Conservation (phyloP, 2,797 vertebrate species). For the Falco cherrug region DNA sequence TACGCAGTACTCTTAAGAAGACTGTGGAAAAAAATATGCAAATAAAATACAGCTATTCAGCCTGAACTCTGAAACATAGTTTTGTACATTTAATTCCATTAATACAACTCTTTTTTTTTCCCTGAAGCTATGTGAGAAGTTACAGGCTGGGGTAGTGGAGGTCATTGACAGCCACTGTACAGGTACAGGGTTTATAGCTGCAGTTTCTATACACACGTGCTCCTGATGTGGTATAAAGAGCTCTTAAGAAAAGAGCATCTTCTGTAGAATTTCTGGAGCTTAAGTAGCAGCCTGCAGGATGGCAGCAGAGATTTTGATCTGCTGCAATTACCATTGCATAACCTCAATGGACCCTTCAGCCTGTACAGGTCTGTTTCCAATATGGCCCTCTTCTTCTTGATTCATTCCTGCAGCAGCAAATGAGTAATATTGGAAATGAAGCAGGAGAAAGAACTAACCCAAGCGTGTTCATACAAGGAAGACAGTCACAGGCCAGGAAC, state of each 20-base stretch:
- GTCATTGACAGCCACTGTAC: background rate
- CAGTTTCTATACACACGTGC: accelerated
- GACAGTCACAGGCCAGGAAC: background rate
- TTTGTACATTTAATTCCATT: background rate
- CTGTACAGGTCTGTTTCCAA: background rate
- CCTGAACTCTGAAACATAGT: background rate
- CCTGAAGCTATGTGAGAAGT: background rate
- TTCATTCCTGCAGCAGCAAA: background rate
- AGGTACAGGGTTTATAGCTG: background rate
- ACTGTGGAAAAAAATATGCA: background rate
- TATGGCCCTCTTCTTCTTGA: background rate
- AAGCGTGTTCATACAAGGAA: accelerated
- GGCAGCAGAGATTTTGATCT: background rate
- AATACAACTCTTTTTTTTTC: background rate
- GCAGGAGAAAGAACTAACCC: background rate
- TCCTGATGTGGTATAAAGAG: background rate
- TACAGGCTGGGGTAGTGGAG: background rate
- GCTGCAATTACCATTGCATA: background rate
- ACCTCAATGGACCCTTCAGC: background rate
- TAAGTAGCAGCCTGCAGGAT: background rate
- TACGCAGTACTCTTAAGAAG: background rate
- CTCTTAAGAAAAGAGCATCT: background rate
- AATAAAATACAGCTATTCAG: background rate
- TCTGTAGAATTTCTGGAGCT: background rate
- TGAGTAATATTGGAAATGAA: background rate